Base-by-base conservation (phyloP, 2,113 vertebrate species). In the Rhynchopsitta pachyrhyncha region DNA sequence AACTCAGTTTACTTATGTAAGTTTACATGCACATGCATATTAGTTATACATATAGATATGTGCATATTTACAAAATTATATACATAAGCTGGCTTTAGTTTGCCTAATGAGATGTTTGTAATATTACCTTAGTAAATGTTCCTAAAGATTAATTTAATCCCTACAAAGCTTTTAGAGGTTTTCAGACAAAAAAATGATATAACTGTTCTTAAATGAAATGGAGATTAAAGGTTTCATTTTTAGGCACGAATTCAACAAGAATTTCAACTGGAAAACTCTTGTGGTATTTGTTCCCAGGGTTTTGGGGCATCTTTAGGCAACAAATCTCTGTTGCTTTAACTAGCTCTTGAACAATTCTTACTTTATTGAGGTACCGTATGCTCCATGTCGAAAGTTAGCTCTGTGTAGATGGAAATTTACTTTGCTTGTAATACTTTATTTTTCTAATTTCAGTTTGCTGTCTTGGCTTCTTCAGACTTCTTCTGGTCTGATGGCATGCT, bases 1-100 rank as follows among this genome's bases (percentile, higher is more conserved):
- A 52, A 39, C 10, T 29, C 1, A 5, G 3, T 17, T 35, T 52
- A 15, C 3, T 6, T 44, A 3, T 18, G 0, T 35, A 59, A 13
- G 18, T 24, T 19, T 23, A 16, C 1, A 0, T 8, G 6, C 18
- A 49, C 9, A 7, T 35, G 33, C 9, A 15, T 59, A 35, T 23
- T 59, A 59, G 57, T 8, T 28, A 50, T 13, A 46, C 20, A 16
- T 76, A 5, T 3, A 39, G 10, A 10, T 50, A 25, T 2, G 1
- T 10, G 10, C 7, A 2, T 39, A 46, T 87, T 68, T 89, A 25
- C 2, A 33, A 46, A 18, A n/a, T 25, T 5, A 28, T 13, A 12
- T 37, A 12, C 5, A 41, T 12, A 1, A 79, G 10, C 7, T 75
- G 11, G 2, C 67, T 84, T 50, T 59, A 63, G 18, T 52, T 73